Conservation (phyloP, 2,888 invertebrate species). For the Lithophane semibrunnea region DNA sequence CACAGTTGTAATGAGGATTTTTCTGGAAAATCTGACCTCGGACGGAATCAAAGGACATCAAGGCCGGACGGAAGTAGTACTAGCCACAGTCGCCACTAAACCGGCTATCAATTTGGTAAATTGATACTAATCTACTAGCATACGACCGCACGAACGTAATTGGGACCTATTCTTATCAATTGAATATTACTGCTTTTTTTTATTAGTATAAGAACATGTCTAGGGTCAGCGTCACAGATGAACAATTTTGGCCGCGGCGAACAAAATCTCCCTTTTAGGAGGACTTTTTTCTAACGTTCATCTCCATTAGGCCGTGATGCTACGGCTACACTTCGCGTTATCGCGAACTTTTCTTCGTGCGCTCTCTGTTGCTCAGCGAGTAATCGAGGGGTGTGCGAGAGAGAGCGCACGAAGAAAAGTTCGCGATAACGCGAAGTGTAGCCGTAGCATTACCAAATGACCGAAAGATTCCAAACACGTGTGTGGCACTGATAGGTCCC, state of each 20-base stretch:
- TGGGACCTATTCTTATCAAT: conserved; percentile 48
- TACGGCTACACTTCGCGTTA: no score
- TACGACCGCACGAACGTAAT: conserved; percentile 22
- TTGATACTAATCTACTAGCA: conserved; percentile 39
- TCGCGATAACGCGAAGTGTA: no score
- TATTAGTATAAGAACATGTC: conserved; percentile 2
- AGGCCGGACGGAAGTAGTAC: conserved; percentile 39
- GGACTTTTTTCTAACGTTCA: conserved; percentile 4
- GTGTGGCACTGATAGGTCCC: neutral
- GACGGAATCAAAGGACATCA: conserved; percentile 24
- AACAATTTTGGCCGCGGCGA: neutral
- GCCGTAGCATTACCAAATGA: no score
- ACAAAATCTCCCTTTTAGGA: neutral
- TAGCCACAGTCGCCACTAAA: conserved; percentile 12
- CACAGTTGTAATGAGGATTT: conserved; percentile 10
- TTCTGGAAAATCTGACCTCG: conserved; percentile 29
- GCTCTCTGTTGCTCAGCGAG: no score
- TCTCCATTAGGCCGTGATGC: conserved; percentile 5
- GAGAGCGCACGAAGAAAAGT: no score
- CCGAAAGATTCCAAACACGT: conserved; percentile 14
- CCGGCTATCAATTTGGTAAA: conserved; percentile 45
- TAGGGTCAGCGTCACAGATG: neutral
- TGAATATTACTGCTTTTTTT: conserved; percentile 15
- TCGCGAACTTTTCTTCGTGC: no score
- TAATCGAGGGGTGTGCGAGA: no score